Base-by-base conservation (phyloP, 2,113 vertebrate genomes). In the Microtus pennsylvanicus region DNA sequence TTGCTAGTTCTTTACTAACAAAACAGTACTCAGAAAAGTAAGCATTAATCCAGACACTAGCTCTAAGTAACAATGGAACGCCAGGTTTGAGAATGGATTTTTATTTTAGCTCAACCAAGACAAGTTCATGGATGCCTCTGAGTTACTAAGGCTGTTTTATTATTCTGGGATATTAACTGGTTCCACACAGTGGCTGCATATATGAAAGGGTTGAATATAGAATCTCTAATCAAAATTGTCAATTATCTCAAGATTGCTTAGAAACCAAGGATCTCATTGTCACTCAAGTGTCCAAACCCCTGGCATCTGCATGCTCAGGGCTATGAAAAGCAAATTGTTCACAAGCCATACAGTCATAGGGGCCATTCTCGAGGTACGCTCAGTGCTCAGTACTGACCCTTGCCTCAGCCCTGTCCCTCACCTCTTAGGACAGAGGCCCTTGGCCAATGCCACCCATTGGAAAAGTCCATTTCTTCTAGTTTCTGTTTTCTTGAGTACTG, bases 61-160 rank as follows among this genome's bases (percentile, higher is more conserved):
- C 19, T 2, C 10, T 87, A 30, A 77, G 8, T 89, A 78, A 58
- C 70, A 91, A 94, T 74, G 38, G 77, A 93, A 24, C 22, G 13
- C 63, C 75, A 91, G 63, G 17, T 92, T 74, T 72, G 45, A 94
- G 52, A 90, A 45, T 33, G 88, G 81, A 77, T 89, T 92, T 96
- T 97, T 45, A 78, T 90, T 95, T 95, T 30, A 94, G 50, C 80
- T 85, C 50, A 83, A 33, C 69, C 75, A 11, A 55, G 88, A 14
- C 61, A 89, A 87, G 89, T 90, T 94, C 67, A 72, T 35, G 75
- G 52, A 83, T 90, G 50, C 88, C 70, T 91, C 80, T 88, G 63
- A 87, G 28, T 87, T 76, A 35, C 47, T 70, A 50, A 90, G 87
- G 35, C 2, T n/a, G 93, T 97, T 89, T 89, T 67, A 67, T 47